Evolutionary conservation across 2,888 invertebrate species (phyloP), one percentile per base, ranked within the genome.

Genomic region (Sepioteuthis lessoniana): DNA sequence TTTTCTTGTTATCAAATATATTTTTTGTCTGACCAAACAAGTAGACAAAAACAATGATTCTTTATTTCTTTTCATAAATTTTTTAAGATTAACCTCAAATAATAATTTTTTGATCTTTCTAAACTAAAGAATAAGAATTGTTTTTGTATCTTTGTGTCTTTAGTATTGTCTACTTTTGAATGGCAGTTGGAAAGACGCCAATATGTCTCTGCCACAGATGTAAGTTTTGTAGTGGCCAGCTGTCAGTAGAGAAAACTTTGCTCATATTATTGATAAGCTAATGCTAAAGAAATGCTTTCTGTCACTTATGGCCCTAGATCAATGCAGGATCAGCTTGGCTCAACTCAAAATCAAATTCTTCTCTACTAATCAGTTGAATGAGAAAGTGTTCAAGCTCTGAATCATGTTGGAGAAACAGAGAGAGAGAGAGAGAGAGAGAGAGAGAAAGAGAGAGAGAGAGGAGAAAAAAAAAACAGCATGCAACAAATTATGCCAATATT

Each of bases 401-500:
- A n/a, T 35, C 35, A 76, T n/a, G 76, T n/a, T 55, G 5, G 25
- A 50, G 50, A 50, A 2, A 50, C 5, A 55, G 55, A 21, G 0
- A 76, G 76, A 76, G 16, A 76, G n/a, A 76, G 13, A 35, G 76
- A 76, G 50, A 50, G 50, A 50, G 5, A 50, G 28, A 55, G 55
- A 21, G 0, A 76, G 76, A 76, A 35, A 76, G n/a, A 76, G 13
- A 35, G 76, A 76, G 16, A 76, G 16, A 35, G 1, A 76, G 16
- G 0, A 25, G 1, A 4, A 10, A 10, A 10, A 8, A 16, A 19
- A n/a, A n/a, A 76, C 8, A 76, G 16, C 16, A 19, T 76, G n/a
- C n/a, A n/a, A n/a, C n/a, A 76, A 76, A 76, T 76, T 76, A 76
- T 76, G 76, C 76, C 35, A 76, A 76, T 76, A 76, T n/a, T 76